These are phyloP conservation scores for Heliconius ethilla DNA, from an alignment of 2,888 invertebrate genomes.

Conservation along the genomic window DNA sequence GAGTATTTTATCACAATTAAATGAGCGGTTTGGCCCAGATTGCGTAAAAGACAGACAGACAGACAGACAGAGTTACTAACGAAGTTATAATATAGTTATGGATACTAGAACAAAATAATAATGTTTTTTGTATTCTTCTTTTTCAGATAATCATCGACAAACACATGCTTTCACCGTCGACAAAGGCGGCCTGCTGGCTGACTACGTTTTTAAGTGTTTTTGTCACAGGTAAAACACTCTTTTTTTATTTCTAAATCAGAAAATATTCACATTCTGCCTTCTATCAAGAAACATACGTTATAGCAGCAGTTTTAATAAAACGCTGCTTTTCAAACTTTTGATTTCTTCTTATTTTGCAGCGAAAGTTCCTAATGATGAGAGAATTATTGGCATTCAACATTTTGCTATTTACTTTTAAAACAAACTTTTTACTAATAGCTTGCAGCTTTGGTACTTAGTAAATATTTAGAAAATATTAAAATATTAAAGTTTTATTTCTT, in stretches of 20 bases:
- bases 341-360: conserved; percentile 3
- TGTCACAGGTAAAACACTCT: conserved; percentile 66
- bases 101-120: not conserved
- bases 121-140: conserved; percentile 42
- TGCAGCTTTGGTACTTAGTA: not conserved
- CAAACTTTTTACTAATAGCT: not conserved
- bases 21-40: too few relatives aligned
- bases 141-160: conserved; percentile 68
- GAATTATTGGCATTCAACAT: conserved; percentile 5
- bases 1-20: too few relatives aligned
- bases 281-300: conserved; percentile 8
- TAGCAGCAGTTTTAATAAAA: conserved; percentile 7
- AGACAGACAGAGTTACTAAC: too few relatives aligned
- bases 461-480: not conserved
- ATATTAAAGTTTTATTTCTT: not conserved
- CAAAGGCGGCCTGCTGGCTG: conserved; percentile 78
- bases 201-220: conserved; percentile 76
- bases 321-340: not conserved
- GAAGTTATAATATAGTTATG: too few relatives aligned
- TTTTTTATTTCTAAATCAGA: not conserved
- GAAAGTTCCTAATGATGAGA: conserved; percentile 12
- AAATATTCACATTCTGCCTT: conserved; percentile 6
- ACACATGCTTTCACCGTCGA: conserved; percentile 76
- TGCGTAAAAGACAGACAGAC: too few relatives aligned
- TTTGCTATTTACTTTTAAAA: not conserved